A percentile compares a stretch with the other conserved stretches of the same genome.
phyloP scores from a whole-genome alignment of 2,888 invertebrate genomes.

The Griposia aprilina region DNA sequence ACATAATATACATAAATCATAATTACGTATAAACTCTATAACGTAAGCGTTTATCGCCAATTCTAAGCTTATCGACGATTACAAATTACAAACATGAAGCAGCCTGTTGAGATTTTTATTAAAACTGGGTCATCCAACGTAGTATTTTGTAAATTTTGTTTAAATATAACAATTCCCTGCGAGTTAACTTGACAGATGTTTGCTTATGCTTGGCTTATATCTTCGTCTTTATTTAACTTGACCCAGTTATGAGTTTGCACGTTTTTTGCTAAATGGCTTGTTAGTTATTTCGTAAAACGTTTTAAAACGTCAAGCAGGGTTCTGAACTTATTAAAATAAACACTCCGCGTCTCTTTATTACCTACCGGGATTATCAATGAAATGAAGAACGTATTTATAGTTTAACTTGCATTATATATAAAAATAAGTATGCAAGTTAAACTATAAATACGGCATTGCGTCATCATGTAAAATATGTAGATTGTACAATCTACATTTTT shows the following conservation, averaged over 20 bases:
- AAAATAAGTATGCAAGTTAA: too few relatives aligned
- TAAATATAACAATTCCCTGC: slow-evolving; percentile 21
- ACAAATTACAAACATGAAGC: slow-evolving; percentile 3
- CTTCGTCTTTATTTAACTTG: slow-evolving; percentile 45
- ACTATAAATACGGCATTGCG: too few relatives aligned
- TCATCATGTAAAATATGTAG: too few relatives aligned
- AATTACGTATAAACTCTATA: slow-evolving; percentile 4
- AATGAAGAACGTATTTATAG: too few relatives aligned
- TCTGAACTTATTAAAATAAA: not conserved
- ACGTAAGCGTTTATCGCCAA: slow-evolving; percentile 40
- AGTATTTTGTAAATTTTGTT: slow-evolving; percentile 14
- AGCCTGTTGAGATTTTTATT: slow-evolving; percentile 36
- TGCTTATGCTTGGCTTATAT: slow-evolving; percentile 17
- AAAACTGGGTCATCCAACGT: slow-evolving; percentile 42
- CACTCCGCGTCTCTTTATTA: too few relatives aligned
- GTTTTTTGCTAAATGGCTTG: slow-evolving; percentile 24
- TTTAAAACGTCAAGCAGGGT: not conserved
- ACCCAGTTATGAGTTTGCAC: slow-evolving; percentile 40
- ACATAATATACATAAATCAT: slow-evolving; percentile 12
- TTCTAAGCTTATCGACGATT: slow-evolving; percentile 38
- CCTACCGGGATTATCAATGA: too few relatives aligned
- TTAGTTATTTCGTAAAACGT: not conserved
- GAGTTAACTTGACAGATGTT: slow-evolving; percentile 46
- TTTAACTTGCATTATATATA: too few relatives aligned
- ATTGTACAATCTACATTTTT: too few relatives aligned